A percentile compares a stretch with the other conserved stretches of the same genome.
Evolutionary conservation across 2,113 vertebrate species (phyloP).

Genomic region (Sitta europaea): DNA sequence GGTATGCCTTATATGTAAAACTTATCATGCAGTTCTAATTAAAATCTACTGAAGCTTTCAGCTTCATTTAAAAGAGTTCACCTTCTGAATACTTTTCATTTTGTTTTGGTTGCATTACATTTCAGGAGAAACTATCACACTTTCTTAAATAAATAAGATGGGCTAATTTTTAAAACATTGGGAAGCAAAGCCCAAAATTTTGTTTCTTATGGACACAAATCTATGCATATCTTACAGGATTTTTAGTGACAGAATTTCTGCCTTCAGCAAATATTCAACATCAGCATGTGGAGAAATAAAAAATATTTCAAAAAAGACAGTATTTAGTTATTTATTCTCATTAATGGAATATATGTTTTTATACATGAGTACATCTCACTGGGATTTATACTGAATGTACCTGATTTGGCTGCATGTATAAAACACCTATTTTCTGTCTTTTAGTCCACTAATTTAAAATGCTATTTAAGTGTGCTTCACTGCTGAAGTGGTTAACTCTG

Average conservation of each 20-base stretch:
- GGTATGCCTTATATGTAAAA: constrained; percentile 6
- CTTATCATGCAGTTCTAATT: constrained; percentile 57
- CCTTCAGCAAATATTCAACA: neutral
- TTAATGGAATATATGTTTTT: neutral
- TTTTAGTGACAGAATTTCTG: neutral
- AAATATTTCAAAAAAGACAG: neutral
- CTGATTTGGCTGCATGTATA: neutral
- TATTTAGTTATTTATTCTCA: neutral
- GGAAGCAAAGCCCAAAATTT: neutral
- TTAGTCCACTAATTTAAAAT: neutral
- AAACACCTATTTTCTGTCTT: neutral
- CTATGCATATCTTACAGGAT: neutral
- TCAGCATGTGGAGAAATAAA: neutral
- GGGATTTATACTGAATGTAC: neutral
- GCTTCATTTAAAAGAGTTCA: constrained; percentile 33
- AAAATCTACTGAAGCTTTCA: constrained; percentile 61
- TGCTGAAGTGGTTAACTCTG: neutral
- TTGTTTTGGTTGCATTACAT: neutral
- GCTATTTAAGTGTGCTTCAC: neutral
- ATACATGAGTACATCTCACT: neutral
- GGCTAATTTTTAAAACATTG: neutral
- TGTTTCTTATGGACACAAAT: neutral
- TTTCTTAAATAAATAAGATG: neutral
- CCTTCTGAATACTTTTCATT: neutral
- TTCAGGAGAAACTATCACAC: neutral